Conservation (phyloP, 2,113 vertebrate species). For the Sapayoa aenigma region DNA sequence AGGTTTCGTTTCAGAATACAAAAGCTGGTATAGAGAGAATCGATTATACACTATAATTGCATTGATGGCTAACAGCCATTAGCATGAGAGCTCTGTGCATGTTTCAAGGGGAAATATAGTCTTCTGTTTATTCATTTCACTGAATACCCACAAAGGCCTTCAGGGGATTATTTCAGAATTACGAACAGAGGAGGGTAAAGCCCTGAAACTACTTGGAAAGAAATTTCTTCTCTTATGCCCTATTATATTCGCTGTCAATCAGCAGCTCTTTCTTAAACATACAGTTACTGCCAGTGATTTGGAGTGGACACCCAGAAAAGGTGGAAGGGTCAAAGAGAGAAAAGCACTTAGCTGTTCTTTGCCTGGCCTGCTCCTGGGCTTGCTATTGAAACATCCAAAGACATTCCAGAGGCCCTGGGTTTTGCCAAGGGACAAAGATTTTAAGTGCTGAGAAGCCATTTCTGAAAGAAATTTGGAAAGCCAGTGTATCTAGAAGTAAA, state of each 20-base stretch:
- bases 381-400: not conserved
- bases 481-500: not conserved
- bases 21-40: not conserved
- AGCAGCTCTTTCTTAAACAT: not conserved
- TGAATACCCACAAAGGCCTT: not conserved
- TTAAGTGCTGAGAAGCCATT: not conserved
- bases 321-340: not conserved
- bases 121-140: conserved; percentile 29
- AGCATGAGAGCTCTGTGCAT: not conserved
- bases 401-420: not conserved
- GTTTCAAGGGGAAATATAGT: not conserved
- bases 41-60: conserved; percentile 24
- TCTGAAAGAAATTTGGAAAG: not conserved
- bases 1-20: conserved; percentile 14
- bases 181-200: conserved; percentile 3
- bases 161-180: conserved; percentile 22
- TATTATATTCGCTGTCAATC: not conserved
- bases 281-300: not conserved
- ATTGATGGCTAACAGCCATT: conserved; percentile 35
- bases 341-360: not conserved
- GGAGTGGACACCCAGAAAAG: not conserved
- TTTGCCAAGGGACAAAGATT: not conserved
- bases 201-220: not conserved
- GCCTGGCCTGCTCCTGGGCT: not conserved
- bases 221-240: not conserved